Conservation (phyloP, 2,888 invertebrate genomes). For the Drosophila basisetae region DNA sequence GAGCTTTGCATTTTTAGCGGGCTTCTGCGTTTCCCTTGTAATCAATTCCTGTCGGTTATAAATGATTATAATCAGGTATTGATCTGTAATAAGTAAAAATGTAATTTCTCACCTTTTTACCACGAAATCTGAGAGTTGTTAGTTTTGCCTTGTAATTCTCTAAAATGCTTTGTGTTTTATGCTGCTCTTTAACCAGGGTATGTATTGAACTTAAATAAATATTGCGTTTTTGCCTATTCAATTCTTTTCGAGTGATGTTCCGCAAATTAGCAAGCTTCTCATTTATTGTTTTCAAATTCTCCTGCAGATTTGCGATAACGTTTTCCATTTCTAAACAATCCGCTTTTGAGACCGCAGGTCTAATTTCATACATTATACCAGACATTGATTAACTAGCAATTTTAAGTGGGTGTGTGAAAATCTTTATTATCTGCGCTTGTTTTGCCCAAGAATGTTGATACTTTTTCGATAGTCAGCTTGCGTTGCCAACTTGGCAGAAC, state of each 20-base stretch:
- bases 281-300: conserved; percentile 32
- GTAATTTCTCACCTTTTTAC: conserved; percentile 7
- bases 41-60: conserved; percentile 1
- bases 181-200: conserved; percentile 37
- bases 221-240: conserved; percentile 5
- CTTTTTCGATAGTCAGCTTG: conserved; percentile 29
- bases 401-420: background rate
- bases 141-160: conserved; percentile 24
- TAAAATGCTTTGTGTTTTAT: conserved; percentile 29
- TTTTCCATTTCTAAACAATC: background rate
- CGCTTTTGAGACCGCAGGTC: background rate
- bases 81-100: background rate
- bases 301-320: conserved; percentile 14
- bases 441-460: background rate
- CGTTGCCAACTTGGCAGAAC: conserved; percentile 29
- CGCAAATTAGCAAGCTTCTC: conserved; percentile 28
- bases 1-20: conserved; percentile 33
- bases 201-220: conserved; percentile 22
- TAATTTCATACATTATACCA: background rate
- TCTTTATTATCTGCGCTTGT: background rate
- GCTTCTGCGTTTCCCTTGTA: background rate
- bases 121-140: background rate
- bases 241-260: conserved; percentile 18
- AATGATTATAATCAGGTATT: background rate
- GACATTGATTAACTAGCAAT: conserved; percentile 5